phyloP scores from a whole-genome alignment of 2,888 invertebrate species.

The Periphyllus acericola region DNA sequence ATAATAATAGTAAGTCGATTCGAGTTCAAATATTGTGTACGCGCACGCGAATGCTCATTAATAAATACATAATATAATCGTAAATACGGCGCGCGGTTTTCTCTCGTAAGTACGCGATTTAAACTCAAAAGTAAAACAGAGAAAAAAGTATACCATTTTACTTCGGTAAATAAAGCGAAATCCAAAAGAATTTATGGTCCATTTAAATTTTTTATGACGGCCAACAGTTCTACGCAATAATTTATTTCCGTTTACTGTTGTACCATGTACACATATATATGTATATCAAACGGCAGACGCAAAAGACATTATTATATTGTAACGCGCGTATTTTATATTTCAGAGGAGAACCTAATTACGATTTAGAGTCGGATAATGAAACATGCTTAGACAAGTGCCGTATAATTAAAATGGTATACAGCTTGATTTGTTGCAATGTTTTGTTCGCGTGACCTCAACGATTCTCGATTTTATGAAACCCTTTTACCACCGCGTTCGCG shows the following conservation, averaged over 20 bases:
- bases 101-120: not conserved
- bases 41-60: not conserved
- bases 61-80: not conserved
- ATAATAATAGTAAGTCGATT: not conserved
- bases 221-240: not conserved
- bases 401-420: not conserved
- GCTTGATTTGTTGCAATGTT: constrained; percentile 1
- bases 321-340: not conserved
- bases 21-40: not conserved
- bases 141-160: not conserved
- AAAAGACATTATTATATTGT: not conserved
- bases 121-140: constrained; percentile 11
- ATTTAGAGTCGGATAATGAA: not conserved
- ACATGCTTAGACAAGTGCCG: not conserved
- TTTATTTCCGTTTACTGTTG: not conserved
- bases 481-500: not conserved
- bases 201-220: constrained; percentile 8
- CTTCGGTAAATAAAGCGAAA: constrained; percentile 34
- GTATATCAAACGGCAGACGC: not conserved
- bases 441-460: not conserved
- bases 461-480: not conserved
- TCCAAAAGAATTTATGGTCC: constrained; percentile 1
- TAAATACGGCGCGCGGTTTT: not conserved
- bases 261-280: not conserved
- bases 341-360: not conserved